Base-by-base conservation (phyloP, 2,888 invertebrate species). In the Sceliomorpha sp. region DNA sequence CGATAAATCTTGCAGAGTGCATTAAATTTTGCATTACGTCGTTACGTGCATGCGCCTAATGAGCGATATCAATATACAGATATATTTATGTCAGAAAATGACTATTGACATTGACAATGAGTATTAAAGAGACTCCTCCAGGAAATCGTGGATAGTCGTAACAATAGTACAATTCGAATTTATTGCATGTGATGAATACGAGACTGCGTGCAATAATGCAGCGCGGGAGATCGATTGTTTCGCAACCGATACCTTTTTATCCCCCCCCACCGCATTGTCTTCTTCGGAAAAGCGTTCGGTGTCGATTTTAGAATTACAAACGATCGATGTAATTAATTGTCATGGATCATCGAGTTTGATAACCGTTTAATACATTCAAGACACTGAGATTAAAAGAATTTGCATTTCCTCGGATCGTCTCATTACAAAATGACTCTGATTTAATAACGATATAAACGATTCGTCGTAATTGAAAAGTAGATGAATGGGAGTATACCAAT, bases 131-230 rank as follows among this genome's bases (percentile, higher is more conserved):
- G 37, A 36, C 24, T 47, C 24, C 64, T 72, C 42, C 69, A 63
- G 66, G 69, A 72, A 72, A 63, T 67, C 60, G 60, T 42, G 34
- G 7, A 17, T 42, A 51, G 60, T 42, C 37, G 51, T 53, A 72
- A 74, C 70, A 67, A 62, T 70, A 45, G 63, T 64, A 66, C 70
- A 68, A 73, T 75, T 73, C 66, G 67, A 72, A 77, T 76, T 75
- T 75, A 72, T 77, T 73, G 72, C 75, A 71, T 64, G 68, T 75
- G 48, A 74, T 67, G 60, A 70, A 53, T 58, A 51, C 53, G 59
- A 64, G 53, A 67, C 67, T 14, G 26, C 58, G 58, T 44, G 44
- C 34, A 53, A 63, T 56, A 72, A 67, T 67, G 70, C 70, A 67
- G 56, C 45, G 31, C 48, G 15, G 44, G 31, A 53, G 47, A 62